Base-by-base conservation (phyloP, 2,888 invertebrate species). In the Melanostoma mellinum region DNA sequence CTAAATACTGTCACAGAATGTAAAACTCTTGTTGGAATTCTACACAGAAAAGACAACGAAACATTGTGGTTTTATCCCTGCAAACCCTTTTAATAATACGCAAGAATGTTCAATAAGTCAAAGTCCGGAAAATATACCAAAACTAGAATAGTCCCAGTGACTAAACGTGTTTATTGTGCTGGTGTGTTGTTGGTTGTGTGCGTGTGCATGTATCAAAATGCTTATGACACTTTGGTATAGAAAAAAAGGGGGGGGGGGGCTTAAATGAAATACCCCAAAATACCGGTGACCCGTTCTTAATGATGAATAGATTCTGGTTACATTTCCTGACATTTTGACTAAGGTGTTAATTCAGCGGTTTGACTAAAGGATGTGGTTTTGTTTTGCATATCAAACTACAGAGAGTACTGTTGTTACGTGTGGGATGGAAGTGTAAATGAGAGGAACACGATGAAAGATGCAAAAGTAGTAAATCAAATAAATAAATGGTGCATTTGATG, bases 331-430 rank as follows among this genome's bases (percentile, higher is more conserved):
- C 86, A 79, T 82, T 86, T 85, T 85, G 86, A 85, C 82, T 86
- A 74, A 86, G 86, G 86, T 86, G 86, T 86, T 85, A 86, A 86
- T 86, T 86, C 85, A 86, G 86, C 86, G 86, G 86, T 86, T 86
- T 85, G 82, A 75, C 74, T 80, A 85, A 85, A 77, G 79, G 85
- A 85, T 85, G 81, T 82, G 86, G 86, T 85, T 82, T 79, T 74
- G 84, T 61, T 50, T 74, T 71, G 65, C 46, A 73, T 72, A 76
- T 56, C 61, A 63, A 38, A 30, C 10, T 50, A 35, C 30, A 30
- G 36, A 58, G 9, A 40, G 52, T 33, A 3, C n/a, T 10, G 33
- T 32, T 10, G 4, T 4, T 36, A 36, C 4, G 35, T 38, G 9
- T 30, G 40, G 10, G 46, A 6, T 61, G 35, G 5, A 35, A 61